These are phyloP conservation scores for Erinaceus europaeus DNA, from an alignment of 2,113 vertebrate genomes.

Conservation along the genomic window DNA sequence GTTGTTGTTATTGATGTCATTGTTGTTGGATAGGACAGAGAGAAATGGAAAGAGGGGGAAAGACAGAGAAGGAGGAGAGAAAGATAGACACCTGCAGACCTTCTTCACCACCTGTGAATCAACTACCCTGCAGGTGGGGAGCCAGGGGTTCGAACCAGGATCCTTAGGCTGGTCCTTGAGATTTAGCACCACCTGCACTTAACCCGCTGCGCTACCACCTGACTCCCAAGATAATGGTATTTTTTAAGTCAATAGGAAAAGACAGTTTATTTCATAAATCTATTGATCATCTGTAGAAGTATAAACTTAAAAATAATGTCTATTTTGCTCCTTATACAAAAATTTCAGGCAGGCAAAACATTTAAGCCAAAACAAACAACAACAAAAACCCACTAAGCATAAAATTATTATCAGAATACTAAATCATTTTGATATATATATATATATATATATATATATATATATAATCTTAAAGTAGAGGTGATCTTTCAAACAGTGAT, in stretches of 20 bases:
- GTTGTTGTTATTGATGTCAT: no score
- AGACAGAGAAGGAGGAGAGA: no score
- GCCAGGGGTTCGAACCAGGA: no score
- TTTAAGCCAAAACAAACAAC: not conserved
- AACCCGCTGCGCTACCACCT: no score
- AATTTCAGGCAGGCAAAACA: not conserved
- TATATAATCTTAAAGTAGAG: not conserved
- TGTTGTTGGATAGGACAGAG: no score
- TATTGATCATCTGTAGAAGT: not conserved
- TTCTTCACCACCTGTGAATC: no score
- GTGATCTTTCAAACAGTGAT: conserved; percentile 3
- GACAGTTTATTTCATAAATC: not conserved
- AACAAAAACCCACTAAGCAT: not conserved
- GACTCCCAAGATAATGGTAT: no score
- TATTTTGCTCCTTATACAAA: not conserved
- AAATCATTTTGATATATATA: not conserved
- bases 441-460: not conserved
- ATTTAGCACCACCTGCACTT: no score
- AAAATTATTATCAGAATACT: not conserved
- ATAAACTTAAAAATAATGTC: not conserved
- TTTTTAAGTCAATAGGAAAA: not conserved
- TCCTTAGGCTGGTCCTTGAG: no score
- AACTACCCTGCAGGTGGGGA: no score
- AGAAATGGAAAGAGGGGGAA: no score
- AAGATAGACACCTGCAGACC: no score